Percentiles rank a stretch among this genome's conserved stretches.
Evolutionary conservation across 2,113 vertebrate species (phyloP).

Genomic region (Myotis davidii): DNA sequence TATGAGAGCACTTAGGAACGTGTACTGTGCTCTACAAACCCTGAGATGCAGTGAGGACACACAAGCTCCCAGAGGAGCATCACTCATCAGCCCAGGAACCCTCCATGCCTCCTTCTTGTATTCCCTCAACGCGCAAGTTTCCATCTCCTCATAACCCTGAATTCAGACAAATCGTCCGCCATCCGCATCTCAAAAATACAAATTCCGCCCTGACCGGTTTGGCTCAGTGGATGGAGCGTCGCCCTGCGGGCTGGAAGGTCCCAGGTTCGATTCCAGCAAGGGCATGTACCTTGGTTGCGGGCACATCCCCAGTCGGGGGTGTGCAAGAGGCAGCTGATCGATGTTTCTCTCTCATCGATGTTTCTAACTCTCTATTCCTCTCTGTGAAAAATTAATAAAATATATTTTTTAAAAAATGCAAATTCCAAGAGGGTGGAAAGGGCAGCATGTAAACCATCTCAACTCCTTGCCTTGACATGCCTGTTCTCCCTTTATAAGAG

Average conservation of each 20-base stretch:
- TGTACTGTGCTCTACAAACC: background rate
- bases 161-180: background rate
- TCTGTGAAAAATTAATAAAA: too few relatives aligned
- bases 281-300: too few relatives aligned
- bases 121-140: background rate
- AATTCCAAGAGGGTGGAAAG: background rate
- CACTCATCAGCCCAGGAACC: background rate
- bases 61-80: background rate
- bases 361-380: too few relatives aligned
- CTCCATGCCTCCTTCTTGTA: background rate
- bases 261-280: too few relatives aligned
- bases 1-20: background rate
- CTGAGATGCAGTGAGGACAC: background rate
- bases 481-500: background rate
- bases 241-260: too few relatives aligned
- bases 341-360: too few relatives aligned
- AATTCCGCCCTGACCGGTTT: too few relatives aligned
- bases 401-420: too few relatives aligned
- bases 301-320: too few relatives aligned
- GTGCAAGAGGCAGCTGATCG: too few relatives aligned
- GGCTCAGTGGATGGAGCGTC: too few relatives aligned
- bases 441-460: background rate
- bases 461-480: background rate
- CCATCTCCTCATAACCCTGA: background rate
- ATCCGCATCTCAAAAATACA: background rate